These are phyloP conservation scores for Spodoptera litura DNA, from an alignment of 1,140 invertebrate genomes.

Conservation along the genomic window DNA sequence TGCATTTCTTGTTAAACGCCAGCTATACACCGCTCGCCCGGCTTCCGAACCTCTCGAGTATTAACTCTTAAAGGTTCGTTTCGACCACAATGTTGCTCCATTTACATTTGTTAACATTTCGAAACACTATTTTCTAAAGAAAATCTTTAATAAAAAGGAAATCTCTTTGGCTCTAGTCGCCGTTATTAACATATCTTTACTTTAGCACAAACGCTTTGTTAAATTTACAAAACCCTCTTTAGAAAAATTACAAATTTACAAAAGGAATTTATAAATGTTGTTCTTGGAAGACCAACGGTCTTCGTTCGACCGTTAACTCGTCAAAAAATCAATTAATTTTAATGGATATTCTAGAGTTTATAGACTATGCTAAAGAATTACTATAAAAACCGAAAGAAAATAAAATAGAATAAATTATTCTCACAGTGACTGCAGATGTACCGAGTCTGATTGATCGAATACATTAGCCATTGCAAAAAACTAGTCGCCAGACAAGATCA, in stretches of 20 bases:
- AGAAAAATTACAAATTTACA: conserved; percentile 10
- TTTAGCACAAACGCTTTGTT: not conserved
- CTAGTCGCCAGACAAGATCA: conserved; percentile 11
- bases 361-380: conserved; percentile 2
- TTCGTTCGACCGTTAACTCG: not conserved
- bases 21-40: conserved; percentile 35
- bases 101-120: conserved; percentile 36
- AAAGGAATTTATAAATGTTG: conserved; percentile 18
- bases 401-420: conserved; percentile 10
- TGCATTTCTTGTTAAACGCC: conserved; percentile 53
- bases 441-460: conserved; percentile 25
- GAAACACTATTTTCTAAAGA: conserved; percentile 16
- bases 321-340: conserved; percentile 33
- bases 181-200: not conserved
- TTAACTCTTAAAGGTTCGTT: conserved; percentile 35
- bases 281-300: not conserved
- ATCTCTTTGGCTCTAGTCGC: too few relatives aligned
- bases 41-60: conserved; percentile 31
- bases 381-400: conserved; percentile 7
- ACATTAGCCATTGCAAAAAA: conserved; percentile 17
- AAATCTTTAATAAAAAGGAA: not conserved
- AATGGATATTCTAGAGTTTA: conserved; percentile 20
- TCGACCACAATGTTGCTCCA: conserved; percentile 16
- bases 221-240: not conserved
- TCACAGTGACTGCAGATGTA: conserved; percentile 23